A percentile compares a stretch with the other conserved stretches of the same genome.
Conservation (phyloP, 1,140 invertebrate genomes). For the Harlomillsia oculata region DNA sequence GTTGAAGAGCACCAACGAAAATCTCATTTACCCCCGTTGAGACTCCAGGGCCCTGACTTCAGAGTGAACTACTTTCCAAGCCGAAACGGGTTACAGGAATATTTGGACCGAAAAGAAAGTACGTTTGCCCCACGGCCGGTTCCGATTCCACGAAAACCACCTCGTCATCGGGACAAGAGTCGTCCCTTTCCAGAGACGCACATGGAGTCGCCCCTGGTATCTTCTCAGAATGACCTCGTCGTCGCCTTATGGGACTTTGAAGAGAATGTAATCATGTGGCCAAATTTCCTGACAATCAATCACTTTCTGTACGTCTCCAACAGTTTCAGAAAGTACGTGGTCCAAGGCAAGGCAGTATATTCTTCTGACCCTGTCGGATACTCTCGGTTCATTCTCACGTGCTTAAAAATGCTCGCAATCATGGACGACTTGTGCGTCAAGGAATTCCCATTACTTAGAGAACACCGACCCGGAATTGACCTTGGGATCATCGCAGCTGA, state of each 20-base stretch:
- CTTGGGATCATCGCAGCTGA: constrained; percentile 2
- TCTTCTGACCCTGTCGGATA: constrained; percentile 2
- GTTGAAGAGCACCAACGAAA: too few species aligned
- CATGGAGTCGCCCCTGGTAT: too few species aligned
- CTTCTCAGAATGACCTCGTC: background rate
- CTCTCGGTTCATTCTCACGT: constrained; percentile 3
- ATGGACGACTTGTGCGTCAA: background rate
- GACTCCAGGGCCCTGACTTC: too few species aligned
- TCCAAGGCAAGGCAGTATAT: background rate
- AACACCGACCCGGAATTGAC: constrained; percentile 12
- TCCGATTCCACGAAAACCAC: background rate
- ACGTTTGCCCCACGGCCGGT: background rate
- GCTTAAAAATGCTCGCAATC: constrained; percentile 10
- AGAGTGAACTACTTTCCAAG: too few species aligned
- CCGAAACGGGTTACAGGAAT: too few species aligned
- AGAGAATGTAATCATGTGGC: constrained; percentile 6
- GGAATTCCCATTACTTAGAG: background rate
- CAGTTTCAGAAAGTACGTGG: background rate
- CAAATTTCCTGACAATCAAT: background rate
- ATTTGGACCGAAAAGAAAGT: too few species aligned
- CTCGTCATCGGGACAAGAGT: background rate
- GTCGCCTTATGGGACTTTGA: constrained; percentile 11
- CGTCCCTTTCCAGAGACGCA: background rate
- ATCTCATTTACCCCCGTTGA: too few species aligned
- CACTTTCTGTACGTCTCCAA: constrained; percentile 4